phyloP scores from a whole-genome alignment of 2,113 vertebrate genomes.

The Athene cunicularia region DNA sequence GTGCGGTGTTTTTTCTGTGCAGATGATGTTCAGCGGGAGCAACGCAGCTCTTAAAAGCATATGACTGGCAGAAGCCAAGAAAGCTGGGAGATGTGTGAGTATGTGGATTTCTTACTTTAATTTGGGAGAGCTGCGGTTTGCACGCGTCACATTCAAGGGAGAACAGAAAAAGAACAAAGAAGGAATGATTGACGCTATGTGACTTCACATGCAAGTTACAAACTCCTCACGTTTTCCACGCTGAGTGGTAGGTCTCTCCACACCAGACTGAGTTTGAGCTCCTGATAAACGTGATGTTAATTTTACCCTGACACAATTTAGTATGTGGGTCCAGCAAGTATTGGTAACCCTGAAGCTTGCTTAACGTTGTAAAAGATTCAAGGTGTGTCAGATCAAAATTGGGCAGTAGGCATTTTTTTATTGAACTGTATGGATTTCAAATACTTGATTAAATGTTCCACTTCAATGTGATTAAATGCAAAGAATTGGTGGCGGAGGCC shows the following conservation, averaged over 20 bases:
- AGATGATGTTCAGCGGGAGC: background rate
- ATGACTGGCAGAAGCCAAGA: background rate
- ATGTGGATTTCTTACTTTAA: background rate
- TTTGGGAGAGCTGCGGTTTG: background rate
- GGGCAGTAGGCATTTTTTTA: background rate
- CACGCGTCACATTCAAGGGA: fast-evolving
- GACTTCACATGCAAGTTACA: background rate
- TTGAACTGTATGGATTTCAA: background rate
- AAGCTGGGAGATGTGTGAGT: background rate
- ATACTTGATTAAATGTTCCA: background rate
- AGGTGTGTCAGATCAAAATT: background rate
- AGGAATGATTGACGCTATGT: background rate
- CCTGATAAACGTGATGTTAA: background rate
- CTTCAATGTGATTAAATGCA: background rate
- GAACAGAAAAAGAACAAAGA: background rate
- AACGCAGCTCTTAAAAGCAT: background rate
- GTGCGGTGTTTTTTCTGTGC: background rate
- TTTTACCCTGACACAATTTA: background rate
- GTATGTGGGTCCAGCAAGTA: background rate
- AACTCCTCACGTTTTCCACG: background rate
- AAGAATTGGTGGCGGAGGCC: background rate
- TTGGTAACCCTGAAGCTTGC: background rate
- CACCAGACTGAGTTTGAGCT: background rate
- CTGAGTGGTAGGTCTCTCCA: background rate
- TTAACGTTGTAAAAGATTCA: background rate